Percentiles rank a stretch among this genome's conserved stretches.
Evolutionary conservation across 2,888 invertebrate genomes (phyloP).

Genomic region (Meghimatium bilineatum): DNA sequence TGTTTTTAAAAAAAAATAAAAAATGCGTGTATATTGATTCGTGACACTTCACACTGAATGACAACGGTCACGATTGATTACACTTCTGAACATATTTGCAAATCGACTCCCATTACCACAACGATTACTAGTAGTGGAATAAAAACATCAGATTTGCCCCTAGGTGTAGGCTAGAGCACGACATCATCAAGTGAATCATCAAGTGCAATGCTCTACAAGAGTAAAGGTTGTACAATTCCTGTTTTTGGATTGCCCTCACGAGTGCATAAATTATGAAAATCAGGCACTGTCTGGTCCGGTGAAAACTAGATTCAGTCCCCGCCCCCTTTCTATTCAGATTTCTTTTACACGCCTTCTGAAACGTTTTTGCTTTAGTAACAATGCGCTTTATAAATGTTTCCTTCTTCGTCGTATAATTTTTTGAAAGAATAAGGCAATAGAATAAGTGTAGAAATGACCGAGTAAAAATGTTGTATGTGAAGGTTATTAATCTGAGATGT

Average conservation of each 20-base stretch:
- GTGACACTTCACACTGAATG: too few species aligned
- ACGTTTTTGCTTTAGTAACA: not conserved
- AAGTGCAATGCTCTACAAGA: not conserved
- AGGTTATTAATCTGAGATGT: not conserved
- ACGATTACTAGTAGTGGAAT: too few species aligned
- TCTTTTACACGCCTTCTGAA: not conserved
- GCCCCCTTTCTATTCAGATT: not conserved
- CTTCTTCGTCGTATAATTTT: not conserved
- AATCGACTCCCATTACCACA: too few species aligned
- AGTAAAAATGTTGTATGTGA: not conserved
- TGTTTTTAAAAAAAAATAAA: too few species aligned
- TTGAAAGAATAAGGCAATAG: not conserved
- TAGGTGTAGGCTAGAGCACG: too few species aligned
- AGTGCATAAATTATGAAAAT: conserved; percentile 24
- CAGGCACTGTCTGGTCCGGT: conserved; percentile 2
- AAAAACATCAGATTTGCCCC: too few species aligned
- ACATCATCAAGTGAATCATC: too few species aligned
- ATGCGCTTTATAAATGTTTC: conserved; percentile 8
- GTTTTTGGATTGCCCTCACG: not conserved
- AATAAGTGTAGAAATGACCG: not conserved
- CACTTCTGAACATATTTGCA: too few species aligned
- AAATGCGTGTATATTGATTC: too few species aligned
- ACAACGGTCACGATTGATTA: too few species aligned
- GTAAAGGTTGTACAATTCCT: not conserved
- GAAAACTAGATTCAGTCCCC: conserved; percentile 19